phyloP scores from a whole-genome alignment of 2,113 vertebrate genomes.

The Scolopax mira region DNA sequence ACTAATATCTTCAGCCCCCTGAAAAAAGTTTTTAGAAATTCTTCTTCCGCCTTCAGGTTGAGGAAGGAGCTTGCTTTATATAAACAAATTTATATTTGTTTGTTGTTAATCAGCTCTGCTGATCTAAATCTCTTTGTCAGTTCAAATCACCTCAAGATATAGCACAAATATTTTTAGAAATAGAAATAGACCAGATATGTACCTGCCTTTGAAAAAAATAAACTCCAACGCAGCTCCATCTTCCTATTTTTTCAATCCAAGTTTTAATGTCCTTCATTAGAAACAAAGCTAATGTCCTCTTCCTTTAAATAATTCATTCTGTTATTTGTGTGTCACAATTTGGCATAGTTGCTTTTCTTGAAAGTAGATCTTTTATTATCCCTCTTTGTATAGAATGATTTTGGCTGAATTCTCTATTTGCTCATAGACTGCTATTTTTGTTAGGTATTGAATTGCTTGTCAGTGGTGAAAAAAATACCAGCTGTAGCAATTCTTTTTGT shows the following conservation, averaged over 20 bases:
- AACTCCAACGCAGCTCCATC: neutral
- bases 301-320: constrained; percentile 7
- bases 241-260: neutral
- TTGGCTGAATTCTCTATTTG: constrained; percentile 5
- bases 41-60: neutral
- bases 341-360: neutral
- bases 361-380: neutral
- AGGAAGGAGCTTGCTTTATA: constrained; percentile 18
- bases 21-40: neutral
- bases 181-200: neutral
- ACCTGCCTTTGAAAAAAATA: neutral
- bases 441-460: neutral
- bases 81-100: too few relatives aligned
- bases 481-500: neutral
- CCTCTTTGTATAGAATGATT: neutral
- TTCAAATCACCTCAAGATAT: neutral
- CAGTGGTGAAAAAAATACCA: neutral
- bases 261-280: neutral
- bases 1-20: neutral
- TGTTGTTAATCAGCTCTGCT: neutral
- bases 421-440: neutral
- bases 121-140: neutral
- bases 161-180: constrained; percentile 22
- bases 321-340: neutral
- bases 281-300: neutral